These are phyloP conservation scores for Petrocephalus sullivani DNA, from an alignment of 2,797 vertebrate species.

Conservation along the genomic window DNA sequence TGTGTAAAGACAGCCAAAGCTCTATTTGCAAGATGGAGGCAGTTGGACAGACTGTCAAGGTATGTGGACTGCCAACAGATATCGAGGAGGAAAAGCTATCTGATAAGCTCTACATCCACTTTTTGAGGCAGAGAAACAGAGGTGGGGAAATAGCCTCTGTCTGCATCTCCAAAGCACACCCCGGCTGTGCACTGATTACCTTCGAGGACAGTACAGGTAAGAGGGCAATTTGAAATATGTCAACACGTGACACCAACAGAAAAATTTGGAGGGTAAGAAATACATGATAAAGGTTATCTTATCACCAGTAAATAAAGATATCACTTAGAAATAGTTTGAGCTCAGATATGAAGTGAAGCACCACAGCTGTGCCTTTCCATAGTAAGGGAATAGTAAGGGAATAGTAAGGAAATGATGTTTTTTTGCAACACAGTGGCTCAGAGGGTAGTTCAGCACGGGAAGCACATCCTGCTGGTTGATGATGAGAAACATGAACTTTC, in stretches of 20 bases:
- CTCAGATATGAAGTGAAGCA: background rate
- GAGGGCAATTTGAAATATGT: constrained; percentile 28
- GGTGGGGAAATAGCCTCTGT: constrained; percentile 72
- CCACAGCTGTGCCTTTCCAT: background rate
- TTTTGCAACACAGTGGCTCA: constrained; percentile 63
- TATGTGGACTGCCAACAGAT: constrained; percentile 62
- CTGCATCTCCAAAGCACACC: constrained; percentile 44
- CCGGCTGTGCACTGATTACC: constrained; percentile 63
- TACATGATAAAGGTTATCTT: background rate
- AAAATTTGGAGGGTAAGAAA: background rate
- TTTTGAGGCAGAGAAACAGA: constrained; percentile 69
- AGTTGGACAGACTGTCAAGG: constrained; percentile 55
- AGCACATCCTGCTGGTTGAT: constrained; percentile 62
- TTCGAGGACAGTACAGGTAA: constrained; percentile 75
- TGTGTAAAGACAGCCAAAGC: background rate
- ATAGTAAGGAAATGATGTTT: constrained; percentile 44
- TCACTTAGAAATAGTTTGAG: background rate
- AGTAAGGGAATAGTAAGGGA: constrained; percentile 33
- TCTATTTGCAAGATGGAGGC: constrained; percentile 57
- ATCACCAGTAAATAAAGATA: background rate
- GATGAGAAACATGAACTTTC: constrained; percentile 56
- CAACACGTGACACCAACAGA: background rate
- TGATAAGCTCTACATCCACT: constrained; percentile 79
- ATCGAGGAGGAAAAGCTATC: constrained; percentile 56
- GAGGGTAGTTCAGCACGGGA: constrained; percentile 52